phyloP scores from a whole-genome alignment of 2,888 invertebrate genomes.

The Diplolepis rosae region DNA sequence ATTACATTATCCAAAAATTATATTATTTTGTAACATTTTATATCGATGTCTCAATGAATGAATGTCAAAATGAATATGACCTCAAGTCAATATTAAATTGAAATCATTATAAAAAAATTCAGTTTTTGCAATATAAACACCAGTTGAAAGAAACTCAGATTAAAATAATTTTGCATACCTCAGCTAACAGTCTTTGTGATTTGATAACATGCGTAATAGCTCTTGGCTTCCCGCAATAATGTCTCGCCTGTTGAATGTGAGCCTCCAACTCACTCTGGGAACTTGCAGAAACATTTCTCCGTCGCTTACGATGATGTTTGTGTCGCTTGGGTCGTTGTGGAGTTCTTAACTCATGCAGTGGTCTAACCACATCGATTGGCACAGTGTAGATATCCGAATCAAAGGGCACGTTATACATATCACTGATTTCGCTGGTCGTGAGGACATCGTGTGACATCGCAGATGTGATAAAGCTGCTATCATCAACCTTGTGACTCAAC shows the following conservation, averaged over 20 bases:
- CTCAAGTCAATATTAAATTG: too few relatives aligned
- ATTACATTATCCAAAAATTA: too few relatives aligned
- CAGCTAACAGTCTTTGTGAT: slow-evolving; percentile 69
- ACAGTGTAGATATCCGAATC: slow-evolving; percentile 92
- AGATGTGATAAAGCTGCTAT: slow-evolving; percentile 90
- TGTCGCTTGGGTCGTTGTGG: slow-evolving; percentile 74
- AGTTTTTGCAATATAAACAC: background rate
- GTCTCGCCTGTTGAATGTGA: slow-evolving; percentile 69
- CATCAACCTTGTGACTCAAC: slow-evolving; percentile 85
- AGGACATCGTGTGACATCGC: slow-evolving; percentile 91
- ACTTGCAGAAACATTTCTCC: slow-evolving; percentile 75
- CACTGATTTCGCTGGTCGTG: slow-evolving; percentile 83
- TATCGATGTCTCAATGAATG: too few relatives aligned
- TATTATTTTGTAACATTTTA: too few relatives aligned
- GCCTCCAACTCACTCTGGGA: slow-evolving; percentile 73
- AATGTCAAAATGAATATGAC: too few relatives aligned
- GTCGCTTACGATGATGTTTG: slow-evolving; percentile 72
- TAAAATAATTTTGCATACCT: slow-evolving; percentile 56
- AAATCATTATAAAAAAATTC: too few relatives aligned
- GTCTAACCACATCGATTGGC: slow-evolving; percentile 86
- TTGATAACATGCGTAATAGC: slow-evolving; percentile 70
- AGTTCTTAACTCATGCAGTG: slow-evolving; percentile 73
- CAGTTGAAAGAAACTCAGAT: background rate
- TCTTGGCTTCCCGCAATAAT: slow-evolving; percentile 69
- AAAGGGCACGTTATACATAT: slow-evolving; percentile 91